A percentile compares a stretch with the other conserved stretches of the same genome.
phyloP scores from a whole-genome alignment of 1,140 invertebrate species.

The Orchesella cincta region DNA sequence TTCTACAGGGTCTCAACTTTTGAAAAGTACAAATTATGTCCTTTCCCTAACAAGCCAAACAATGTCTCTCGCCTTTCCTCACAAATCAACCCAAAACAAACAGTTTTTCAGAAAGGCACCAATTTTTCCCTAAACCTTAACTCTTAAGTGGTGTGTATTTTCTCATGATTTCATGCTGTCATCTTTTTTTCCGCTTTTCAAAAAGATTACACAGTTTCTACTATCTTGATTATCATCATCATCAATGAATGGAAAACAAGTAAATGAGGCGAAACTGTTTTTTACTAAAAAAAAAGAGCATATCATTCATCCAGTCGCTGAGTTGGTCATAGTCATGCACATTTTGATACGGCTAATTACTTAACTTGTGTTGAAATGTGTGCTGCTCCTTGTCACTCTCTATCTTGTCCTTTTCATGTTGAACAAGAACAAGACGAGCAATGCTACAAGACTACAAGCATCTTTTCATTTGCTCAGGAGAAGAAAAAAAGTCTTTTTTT shows the following conservation, averaged over 20 bases:
- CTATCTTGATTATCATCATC: background rate
- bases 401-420: too few species aligned
- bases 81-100: constrained; percentile 29
- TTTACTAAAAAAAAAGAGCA: too few species aligned
- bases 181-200: background rate
- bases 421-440: too few species aligned
- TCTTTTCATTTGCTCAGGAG: too few species aligned
- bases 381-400: background rate
- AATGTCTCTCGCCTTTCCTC: constrained; percentile 28
- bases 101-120: too few species aligned
- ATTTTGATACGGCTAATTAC: constrained; percentile 26
- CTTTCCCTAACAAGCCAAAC: constrained; percentile 23
- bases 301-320: too few species aligned
- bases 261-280: background rate
- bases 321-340: too few species aligned
- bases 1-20: constrained; percentile 14
- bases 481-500: too few species aligned
- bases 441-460: too few species aligned
- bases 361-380: constrained; percentile 20
- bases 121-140: background rate
- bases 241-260: background rate
- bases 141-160: background rate
- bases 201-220: background rate
- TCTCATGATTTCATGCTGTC: constrained; percentile 26
- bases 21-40: constrained; percentile 28